Percentiles rank a stretch among this genome's conserved stretches.
Evolutionary conservation across 2,888 invertebrate genomes (phyloP).

Genomic region (Nephrotoma appendiculata): DNA sequence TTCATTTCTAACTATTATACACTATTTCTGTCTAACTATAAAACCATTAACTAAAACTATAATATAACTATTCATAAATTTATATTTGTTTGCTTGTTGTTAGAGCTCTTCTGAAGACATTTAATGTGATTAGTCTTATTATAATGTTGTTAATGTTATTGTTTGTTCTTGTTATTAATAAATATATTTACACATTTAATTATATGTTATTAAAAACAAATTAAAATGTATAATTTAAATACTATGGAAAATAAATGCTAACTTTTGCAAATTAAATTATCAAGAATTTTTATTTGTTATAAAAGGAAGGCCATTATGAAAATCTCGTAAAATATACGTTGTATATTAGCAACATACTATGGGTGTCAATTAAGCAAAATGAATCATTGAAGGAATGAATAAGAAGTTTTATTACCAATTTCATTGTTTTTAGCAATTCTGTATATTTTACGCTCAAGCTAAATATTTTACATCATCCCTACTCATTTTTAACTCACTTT

Average conservation of each 20-base stretch:
- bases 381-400: too few relatives aligned
- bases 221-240: background rate
- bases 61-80: background rate
- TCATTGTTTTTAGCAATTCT: too few relatives aligned
- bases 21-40: background rate
- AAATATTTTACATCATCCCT: too few relatives aligned
- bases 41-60: background rate
- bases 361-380: too few relatives aligned
- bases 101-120: background rate
- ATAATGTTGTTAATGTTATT: background rate
- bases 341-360: too few relatives aligned
- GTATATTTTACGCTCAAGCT: too few relatives aligned
- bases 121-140: background rate
- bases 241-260: background rate
- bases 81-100: background rate
- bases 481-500: too few relatives aligned
- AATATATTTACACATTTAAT: background rate
- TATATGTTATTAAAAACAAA: background rate
- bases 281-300: too few relatives aligned
- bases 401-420: too few relatives aligned
- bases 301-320: too few relatives aligned
- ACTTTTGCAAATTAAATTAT: background rate
- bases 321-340: too few relatives aligned
- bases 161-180: background rate
- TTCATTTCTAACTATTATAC: background rate